Base-by-base conservation (phyloP, 2,888 invertebrate genomes). In the Gymnocheta viridis region DNA sequence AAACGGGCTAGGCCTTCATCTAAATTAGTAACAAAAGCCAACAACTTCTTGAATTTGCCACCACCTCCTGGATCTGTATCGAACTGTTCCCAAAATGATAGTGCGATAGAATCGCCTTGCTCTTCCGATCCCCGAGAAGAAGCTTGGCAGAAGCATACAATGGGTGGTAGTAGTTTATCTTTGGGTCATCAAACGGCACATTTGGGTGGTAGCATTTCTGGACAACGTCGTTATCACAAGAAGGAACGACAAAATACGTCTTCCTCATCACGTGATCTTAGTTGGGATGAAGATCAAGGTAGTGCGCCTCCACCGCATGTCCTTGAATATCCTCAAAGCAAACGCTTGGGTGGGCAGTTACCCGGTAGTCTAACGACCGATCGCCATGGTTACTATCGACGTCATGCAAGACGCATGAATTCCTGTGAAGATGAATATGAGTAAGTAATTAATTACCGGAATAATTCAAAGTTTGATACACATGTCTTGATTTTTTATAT, bases 61-160 rank as follows among this genome's bases (percentile, higher is more conserved):
- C 90, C 90, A 10, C 88, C 89, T n/a, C 89, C 89, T 19, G 89
- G 90, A 3, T 90, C 90, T 10, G 89, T 88, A 56, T 90, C 90
- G 17, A 90, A 89, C 73, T 88, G 89, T 14, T 90, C 90, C 0
- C 90, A 89, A 72, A 92, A 92, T 60, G 90, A 91, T 9, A 89
- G 92, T 1, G 93, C 94, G 0, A 81, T 84, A 54, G 95, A 95
- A 2, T 96, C 96, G 1, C 96, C 95, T 0, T 96, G 96, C 94
- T 96, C 96, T 0, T 96, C 96, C 0, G 96, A 96, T 92, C 95
- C 95, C 0, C 94, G 94, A 70, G 95, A 95, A 54, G 94, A 95
- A 41, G 93, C 93, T 14, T 94, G 93, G 93, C 91, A 92, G 81
- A 91, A 91, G 67, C 81, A 78, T 10, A 44, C 72, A 4, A 84